phyloP scores from a whole-genome alignment of 2,797 vertebrate genomes.

The Hipposideros larvatus region DNA sequence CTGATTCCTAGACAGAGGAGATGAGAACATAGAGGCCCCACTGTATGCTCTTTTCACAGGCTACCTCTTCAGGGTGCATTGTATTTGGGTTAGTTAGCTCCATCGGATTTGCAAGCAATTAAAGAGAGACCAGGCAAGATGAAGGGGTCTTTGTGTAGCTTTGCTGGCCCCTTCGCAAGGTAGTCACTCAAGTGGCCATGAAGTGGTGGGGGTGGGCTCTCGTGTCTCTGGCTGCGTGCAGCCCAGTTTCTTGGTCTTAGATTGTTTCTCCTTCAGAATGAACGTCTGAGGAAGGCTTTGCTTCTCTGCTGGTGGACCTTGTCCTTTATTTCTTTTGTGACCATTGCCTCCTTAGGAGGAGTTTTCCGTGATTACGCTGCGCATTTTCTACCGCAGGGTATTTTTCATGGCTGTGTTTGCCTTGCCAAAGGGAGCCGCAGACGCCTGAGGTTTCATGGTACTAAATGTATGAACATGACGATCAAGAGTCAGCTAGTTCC shows the following conservation, averaged over 20 bases:
- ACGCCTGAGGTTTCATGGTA: not conserved
- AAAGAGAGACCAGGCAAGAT: not conserved
- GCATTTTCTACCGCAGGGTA: not conserved
- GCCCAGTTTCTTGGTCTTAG: not conserved
- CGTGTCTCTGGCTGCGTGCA: not conserved
- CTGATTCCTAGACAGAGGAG: not conserved
- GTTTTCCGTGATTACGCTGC: not conserved
- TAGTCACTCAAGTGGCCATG: not conserved
- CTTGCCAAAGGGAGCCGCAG: conserved; percentile 13
- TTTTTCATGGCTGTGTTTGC: not conserved
- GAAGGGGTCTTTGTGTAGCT: conserved; percentile 58
- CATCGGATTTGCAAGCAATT: conserved; percentile 16
- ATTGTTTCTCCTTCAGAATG: conserved; percentile 24
- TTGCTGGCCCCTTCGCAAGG: not conserved
- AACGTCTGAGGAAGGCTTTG: not conserved
- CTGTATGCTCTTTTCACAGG: conserved; percentile 30
- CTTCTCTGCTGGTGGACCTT: not conserved
- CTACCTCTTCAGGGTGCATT: not conserved
- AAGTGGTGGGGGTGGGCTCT: not conserved
- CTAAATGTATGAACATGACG: not conserved
- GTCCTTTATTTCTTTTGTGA: not conserved
- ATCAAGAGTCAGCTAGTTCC: not conserved
- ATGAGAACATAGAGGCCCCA: not conserved
- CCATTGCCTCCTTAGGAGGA: not conserved
- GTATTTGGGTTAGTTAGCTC: not conserved